Evolutionary conservation across 1,140 invertebrate genomes (phyloP).

Genomic region (Fopius arisanus): DNA sequence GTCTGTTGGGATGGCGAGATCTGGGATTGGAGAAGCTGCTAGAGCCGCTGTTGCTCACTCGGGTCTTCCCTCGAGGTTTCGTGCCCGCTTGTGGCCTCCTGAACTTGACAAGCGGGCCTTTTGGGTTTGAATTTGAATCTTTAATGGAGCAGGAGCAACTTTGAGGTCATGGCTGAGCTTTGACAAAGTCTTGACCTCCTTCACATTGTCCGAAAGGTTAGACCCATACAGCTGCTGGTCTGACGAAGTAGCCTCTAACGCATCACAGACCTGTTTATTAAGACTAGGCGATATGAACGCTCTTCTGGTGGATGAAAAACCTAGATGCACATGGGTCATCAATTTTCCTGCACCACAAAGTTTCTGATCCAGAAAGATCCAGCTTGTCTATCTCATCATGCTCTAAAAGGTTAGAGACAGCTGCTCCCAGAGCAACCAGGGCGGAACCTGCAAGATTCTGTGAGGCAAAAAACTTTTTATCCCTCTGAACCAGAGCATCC

Average conservation of each 20-base stretch:
- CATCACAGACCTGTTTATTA: slow-evolving; percentile 22
- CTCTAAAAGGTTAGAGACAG: slow-evolving; percentile 26
- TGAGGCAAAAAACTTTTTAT: slow-evolving; percentile 26
- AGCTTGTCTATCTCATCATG: slow-evolving; percentile 30
- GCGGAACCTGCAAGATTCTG: slow-evolving; percentile 33
- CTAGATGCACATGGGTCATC: slow-evolving; percentile 25
- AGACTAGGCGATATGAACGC: slow-evolving; percentile 32
- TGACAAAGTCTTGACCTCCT: slow-evolving; percentile 28
- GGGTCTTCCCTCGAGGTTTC: not conserved
- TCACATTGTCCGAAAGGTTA: slow-evolving; percentile 28
- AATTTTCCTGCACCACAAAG: slow-evolving; percentile 28
- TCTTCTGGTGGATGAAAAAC: slow-evolving; percentile 18
- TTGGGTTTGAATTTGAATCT: slow-evolving; percentile 25
- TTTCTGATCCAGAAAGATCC: slow-evolving; percentile 15
- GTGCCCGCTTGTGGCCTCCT: too few relatives aligned
- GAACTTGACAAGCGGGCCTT: slow-evolving; percentile 18
- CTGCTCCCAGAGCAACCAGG: slow-evolving; percentile 26
- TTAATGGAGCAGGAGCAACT: slow-evolving; percentile 9
- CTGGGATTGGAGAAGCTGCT: not conserved
- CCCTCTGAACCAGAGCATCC: slow-evolving; percentile 26
- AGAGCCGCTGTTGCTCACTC: slow-evolving; percentile 6
- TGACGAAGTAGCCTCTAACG: slow-evolving; percentile 19
- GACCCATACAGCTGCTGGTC: slow-evolving; percentile 21
- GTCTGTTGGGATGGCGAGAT: not conserved
- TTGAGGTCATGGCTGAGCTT: slow-evolving; percentile 23